Base-by-base conservation (phyloP, 2,888 invertebrate species). In the Machimus atricapillus region DNA sequence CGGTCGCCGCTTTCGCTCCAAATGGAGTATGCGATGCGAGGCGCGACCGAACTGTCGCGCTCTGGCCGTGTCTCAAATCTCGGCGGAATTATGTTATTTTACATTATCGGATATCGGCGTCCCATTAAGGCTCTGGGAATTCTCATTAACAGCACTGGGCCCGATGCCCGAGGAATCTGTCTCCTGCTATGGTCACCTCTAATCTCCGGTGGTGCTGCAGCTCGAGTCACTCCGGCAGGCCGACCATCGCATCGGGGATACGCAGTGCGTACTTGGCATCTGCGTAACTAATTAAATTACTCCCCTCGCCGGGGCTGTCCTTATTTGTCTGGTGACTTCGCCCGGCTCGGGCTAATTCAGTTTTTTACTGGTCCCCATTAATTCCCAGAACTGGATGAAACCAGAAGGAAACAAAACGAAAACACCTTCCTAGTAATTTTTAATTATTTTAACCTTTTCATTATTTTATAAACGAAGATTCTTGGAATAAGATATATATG, bases 211-310 rank as follows among this genome's bases (percentile, higher is more conserved):
- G 81, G 31, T 81, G 19, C 58, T 56, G 23, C 79, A 82, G 40
- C n/a, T 23, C 19, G 14, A 74, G 27, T n/a, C 27, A 74, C 34
- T 58, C n/a, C 37, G 37, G 66, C 23, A 40, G 58, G 40, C 73
- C 40, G 31, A 46, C 31, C 74, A 9, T 14, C 43, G 73, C 27
- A 74, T n/a, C 8, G 74, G 74, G 16, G 14, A 73, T 74, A 31
- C 74, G 66, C 43, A 74, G 19, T 31, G 43, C 23, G 37, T 73
- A 40, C 43, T 34, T 34, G 73, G 37, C 73, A 74, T 85, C 74
- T 46, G 74, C 85, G 85, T 85, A 85, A 85, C 85, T 85, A 85
- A 85, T 85, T 85, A 74, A 85, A 85, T 85, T 43, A 85, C 43
- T 74, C 37, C 85, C 74, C 43, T 85, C 46, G 27, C 43, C 27